Percentiles rank a stretch among this genome's conserved stretches.
Evolutionary conservation across 2,797 vertebrate genomes (phyloP).

Genomic region (Pelodytes ibericus): DNA sequence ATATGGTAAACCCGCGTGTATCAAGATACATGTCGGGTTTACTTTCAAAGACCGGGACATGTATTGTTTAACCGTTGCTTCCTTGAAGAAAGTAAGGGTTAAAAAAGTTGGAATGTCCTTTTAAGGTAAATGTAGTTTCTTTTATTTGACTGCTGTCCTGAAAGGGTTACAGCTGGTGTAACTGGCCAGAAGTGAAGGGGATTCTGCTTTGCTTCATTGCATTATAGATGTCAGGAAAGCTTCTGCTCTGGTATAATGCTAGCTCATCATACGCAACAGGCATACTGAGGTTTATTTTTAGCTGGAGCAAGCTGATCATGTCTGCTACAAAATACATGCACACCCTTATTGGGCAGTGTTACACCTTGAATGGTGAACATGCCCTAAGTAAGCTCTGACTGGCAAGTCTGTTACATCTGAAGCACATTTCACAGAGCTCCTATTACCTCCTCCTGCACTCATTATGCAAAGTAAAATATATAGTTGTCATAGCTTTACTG

Average conservation of each 20-base stretch:
- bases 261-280: slow-evolving; percentile 45
- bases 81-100: no score
- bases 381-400: background rate
- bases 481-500: no score
- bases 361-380: background rate
- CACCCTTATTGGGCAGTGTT: slow-evolving; percentile 46
- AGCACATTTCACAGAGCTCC: background rate
- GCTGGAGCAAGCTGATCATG: slow-evolving; percentile 36
- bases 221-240: slow-evolving; percentile 34
- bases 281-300: slow-evolving; percentile 44
- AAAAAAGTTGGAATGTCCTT: no score
- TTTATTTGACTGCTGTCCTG: no score
- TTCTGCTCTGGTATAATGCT: slow-evolving; percentile 49
- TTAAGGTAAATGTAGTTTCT: no score
- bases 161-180: background rate
- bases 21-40: no score
- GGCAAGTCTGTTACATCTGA: background rate
- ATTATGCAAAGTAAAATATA: background rate
- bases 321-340: slow-evolving; percentile 37
- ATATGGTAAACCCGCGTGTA: no score
- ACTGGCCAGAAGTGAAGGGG: background rate
- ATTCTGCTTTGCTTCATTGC: slow-evolving; percentile 41
- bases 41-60: no score
- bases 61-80: no score
- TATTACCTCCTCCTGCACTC: background rate